A percentile compares a stretch with the other conserved stretches of the same genome.
Conservation (phyloP, 2,888 invertebrate genomes). For the Atrina japonica region DNA sequence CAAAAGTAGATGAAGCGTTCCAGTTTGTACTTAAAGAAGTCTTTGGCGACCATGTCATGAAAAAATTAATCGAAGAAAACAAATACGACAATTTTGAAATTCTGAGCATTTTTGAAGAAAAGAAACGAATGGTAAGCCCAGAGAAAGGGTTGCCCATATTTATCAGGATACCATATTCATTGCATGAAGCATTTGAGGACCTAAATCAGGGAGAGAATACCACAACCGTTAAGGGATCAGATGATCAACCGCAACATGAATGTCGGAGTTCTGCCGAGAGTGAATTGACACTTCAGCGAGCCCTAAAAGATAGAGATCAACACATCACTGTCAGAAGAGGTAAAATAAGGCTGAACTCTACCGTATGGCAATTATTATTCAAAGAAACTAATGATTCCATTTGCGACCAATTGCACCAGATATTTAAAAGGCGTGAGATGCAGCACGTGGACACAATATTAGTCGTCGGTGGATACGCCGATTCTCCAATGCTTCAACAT, state of each 20-base stretch:
- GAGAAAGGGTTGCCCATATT: conserved; percentile 37
- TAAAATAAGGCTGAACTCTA: conserved; percentile 18
- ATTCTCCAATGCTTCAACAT: conserved; percentile 43
- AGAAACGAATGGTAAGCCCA: conserved; percentile 31
- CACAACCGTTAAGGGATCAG: too few relatives aligned
- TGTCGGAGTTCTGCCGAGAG: too few relatives aligned
- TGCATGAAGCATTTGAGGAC: too few relatives aligned
- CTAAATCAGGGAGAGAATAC: too few relatives aligned
- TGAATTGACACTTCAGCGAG: too few relatives aligned
- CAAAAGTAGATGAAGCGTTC: too few relatives aligned
- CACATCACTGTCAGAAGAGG: too few relatives aligned
- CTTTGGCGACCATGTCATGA: conserved; percentile 2
- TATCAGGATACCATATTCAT: too few relatives aligned
- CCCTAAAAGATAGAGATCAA: too few relatives aligned
- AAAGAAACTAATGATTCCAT: conserved; percentile 32
- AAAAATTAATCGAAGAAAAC: conserved; percentile 27
- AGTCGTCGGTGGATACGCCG: conserved; percentile 52
- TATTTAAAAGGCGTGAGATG: conserved; percentile 31
- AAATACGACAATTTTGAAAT: conserved; percentile 38
- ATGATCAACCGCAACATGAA: too few relatives aligned
- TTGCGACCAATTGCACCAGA: conserved; percentile 28
- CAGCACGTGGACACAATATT: conserved; percentile 35
- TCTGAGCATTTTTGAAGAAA: conserved; percentile 42
- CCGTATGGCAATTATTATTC: conserved; percentile 36
- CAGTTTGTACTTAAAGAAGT: not conserved